Evolutionary conservation across 2,113 vertebrate genomes (phyloP).

Genomic region (Epinephelus fuscoguttatus): DNA sequence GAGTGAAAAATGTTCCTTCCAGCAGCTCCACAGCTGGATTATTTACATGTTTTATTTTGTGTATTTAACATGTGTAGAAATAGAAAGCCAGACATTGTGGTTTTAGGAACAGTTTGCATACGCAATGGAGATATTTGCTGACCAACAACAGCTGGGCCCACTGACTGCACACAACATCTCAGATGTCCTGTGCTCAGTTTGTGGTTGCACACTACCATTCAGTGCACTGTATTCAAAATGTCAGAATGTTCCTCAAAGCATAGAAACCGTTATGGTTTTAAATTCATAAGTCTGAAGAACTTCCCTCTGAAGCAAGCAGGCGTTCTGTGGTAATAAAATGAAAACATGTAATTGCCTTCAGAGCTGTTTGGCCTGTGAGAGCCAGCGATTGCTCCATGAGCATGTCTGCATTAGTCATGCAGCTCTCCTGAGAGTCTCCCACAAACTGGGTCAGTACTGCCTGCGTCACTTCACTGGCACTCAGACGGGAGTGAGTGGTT

Average conservation of each 20-base stretch:
- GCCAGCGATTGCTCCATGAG: constrained; percentile 22
- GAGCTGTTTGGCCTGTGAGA: constrained; percentile 33
- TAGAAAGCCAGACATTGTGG: constrained; percentile 62
- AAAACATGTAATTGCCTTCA: constrained; percentile 52
- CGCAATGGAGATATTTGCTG: constrained; percentile 48
- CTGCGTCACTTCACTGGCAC: constrained; percentile 33
- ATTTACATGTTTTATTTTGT: constrained; percentile 45
- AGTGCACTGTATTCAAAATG: not conserved
- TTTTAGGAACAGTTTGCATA: constrained; percentile 54
- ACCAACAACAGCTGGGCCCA: constrained; percentile 53
- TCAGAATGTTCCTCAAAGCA: not conserved
- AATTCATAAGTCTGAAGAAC: constrained; percentile 24
- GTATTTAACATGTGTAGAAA: constrained; percentile 49
- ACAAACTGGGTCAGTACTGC: constrained; percentile 58
- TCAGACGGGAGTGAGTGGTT: constrained; percentile 21
- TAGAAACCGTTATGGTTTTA: constrained; percentile 12
- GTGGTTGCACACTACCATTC: not conserved
- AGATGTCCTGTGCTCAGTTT: constrained; percentile 32
- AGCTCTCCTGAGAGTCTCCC: constrained; percentile 47
- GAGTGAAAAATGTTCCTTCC: constrained; percentile 13
- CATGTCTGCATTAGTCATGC: constrained; percentile 62
- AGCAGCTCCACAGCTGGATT: constrained; percentile 9
- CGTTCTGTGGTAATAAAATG: constrained; percentile 49
- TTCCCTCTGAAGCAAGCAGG: constrained; percentile 14
- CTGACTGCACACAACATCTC: constrained; percentile 29